Base-by-base conservation (phyloP, 2,113 vertebrate species). In the Taxidea taxus region DNA sequence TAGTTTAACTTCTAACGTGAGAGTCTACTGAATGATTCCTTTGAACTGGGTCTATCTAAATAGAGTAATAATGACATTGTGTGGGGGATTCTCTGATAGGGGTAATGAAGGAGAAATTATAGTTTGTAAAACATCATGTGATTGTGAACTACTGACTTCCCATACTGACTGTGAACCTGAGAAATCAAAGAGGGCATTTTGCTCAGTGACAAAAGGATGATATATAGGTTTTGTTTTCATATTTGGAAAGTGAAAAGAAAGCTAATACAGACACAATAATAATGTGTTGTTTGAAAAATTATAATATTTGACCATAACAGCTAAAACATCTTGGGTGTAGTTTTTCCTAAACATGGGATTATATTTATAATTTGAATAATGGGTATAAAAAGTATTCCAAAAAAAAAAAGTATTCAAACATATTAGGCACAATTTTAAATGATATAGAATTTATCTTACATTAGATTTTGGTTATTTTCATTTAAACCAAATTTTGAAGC, bases 211-310 rank as follows among this genome's bases (percentile, higher is more conserved):
- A 78, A 27, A 58, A 3, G 60, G 27, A 81, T n/a, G 5, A 58
- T 66, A 0, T 15, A 3, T 15, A 54, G 7, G 2, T 81, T 96
- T 85, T 60, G 1, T 25, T 54, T 87, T 66, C 18, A 54, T 74
- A 82, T 88, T 70, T 88, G n/a, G n/a, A 39, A 78, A 95, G 83
- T 90, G 21, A 39, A 97, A 88, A 74, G 5, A 74, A 1, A 16
- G 2, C 23, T 56, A 87, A 54, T 0, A 87, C 5, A 81, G 20
- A 82, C 20, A 47, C 9, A 70, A 4, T 75, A 74, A 87, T 58
- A 60, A 51, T 62, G 25, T 6, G 13, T 83, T 91, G 20, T 11
- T 58, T 72, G 9, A 89, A 60, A 92, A 87, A 83, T 80, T 90
- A 58, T 23, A 66, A 54, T 20, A 82, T 68, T 58, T 86, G 4